Evolutionary conservation across 2,888 invertebrate genomes (phyloP).

Genomic region (Trachelus iudaicus): DNA sequence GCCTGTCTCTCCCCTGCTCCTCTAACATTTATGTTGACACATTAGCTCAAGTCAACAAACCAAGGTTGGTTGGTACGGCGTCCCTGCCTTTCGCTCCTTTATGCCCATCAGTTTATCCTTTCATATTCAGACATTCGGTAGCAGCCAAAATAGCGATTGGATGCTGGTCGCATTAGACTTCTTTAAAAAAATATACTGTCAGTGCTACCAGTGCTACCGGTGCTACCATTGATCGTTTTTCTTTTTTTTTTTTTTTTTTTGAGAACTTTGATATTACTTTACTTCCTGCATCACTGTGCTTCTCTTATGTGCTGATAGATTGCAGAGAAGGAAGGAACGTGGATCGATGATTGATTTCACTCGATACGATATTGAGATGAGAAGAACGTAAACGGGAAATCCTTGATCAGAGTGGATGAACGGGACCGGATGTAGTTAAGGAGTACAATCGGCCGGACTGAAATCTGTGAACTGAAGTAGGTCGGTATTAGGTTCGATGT

Average conservation of each 20-base stretch:
- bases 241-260: too few relatives aligned
- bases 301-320: background rate
- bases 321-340: background rate
- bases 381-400: background rate
- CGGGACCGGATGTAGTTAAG: background rate
- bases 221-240: background rate
- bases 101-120: conserved; percentile 11
- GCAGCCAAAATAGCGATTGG: background rate
- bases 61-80: conserved; percentile 17
- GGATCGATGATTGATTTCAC: background rate
- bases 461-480: background rate
- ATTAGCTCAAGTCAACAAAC: conserved; percentile 36
- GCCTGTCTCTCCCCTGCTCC: conserved; percentile 16
- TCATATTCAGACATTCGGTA: background rate
- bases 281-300: background rate
- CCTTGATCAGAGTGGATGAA: background rate
- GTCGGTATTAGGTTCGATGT: background rate
- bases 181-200: background rate
- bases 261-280: background rate
- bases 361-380: background rate
- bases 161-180: background rate
- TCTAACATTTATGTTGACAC: conserved; percentile 32
- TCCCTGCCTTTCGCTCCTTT: conserved; percentile 7
- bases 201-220: background rate
- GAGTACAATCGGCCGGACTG: background rate